Evolutionary conservation across 2,797 vertebrate species (phyloP).

Genomic region (Botia kubotai): DNA sequence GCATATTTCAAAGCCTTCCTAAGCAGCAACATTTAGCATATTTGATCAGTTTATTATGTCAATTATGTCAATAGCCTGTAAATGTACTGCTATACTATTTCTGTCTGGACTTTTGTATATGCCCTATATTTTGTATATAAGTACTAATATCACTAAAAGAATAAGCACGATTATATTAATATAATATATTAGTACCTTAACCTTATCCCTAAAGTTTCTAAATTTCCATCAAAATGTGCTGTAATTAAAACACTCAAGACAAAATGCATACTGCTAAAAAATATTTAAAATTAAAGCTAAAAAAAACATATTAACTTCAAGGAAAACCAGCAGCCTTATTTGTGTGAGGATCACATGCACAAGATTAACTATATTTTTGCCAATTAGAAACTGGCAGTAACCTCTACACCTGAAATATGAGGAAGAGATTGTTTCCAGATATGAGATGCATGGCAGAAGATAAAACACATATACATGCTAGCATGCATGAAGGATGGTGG

Average conservation of each 20-base stretch:
- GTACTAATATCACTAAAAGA: too few relatives aligned
- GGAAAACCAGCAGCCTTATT: neutral
- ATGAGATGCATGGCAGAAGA: slow-evolving; percentile 12
- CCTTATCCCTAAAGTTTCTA: too few relatives aligned
- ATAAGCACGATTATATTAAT: too few relatives aligned
- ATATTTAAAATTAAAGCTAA: too few relatives aligned
- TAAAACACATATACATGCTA: neutral
- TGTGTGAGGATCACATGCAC: slow-evolving; percentile 14
- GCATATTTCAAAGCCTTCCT: neutral
- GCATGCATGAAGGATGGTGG: neutral
- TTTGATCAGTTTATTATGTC: neutral
- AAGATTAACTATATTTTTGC: neutral
- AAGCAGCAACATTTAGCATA: neutral
- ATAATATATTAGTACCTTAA: too few relatives aligned
- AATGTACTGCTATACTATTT: neutral
- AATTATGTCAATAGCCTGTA: neutral
- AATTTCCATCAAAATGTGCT: too few relatives aligned
- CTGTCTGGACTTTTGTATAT: too few relatives aligned
- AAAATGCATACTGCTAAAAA: too few relatives aligned
- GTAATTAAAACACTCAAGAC: too few relatives aligned
- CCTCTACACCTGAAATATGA: slow-evolving; percentile 8
- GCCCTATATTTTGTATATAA: too few relatives aligned
- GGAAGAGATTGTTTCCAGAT: neutral
- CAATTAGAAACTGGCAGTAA: neutral
- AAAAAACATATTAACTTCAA: too few relatives aligned